A percentile compares a stretch with the other conserved stretches of the same genome.
phyloP scores from a whole-genome alignment of 2,797 vertebrate species.

The Cossypha polioptera region DNA sequence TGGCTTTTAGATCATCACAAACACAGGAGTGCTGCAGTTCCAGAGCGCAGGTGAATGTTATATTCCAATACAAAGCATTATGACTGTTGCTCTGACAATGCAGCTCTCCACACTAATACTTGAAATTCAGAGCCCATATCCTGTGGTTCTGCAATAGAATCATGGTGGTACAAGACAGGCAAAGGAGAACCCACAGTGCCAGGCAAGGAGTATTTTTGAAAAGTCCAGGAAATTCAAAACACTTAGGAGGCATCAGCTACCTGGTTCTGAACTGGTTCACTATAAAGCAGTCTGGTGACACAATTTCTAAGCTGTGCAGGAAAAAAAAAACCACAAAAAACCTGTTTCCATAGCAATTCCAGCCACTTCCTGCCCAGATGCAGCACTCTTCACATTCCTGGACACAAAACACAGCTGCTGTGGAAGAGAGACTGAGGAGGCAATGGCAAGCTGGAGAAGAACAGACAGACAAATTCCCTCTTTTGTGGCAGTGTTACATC shows the following conservation, averaged over 20 bases:
- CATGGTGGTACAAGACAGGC: background rate
- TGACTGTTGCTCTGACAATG: background rate
- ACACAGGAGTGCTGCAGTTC: background rate
- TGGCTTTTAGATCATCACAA: background rate
- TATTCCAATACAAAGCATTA: background rate
- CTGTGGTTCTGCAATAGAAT: background rate
- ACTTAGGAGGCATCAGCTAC: background rate
- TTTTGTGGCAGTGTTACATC: background rate
- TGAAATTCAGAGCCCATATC: background rate
- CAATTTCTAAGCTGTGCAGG: background rate
- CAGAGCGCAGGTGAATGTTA: background rate
- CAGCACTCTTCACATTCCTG: background rate
- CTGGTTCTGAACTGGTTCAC: background rate
- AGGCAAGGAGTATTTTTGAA: background rate
- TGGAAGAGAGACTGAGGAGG: background rate
- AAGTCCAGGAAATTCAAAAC: background rate
- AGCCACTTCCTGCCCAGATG: constrained; percentile 15
- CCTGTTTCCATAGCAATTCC: constrained; percentile 66
- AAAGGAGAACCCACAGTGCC: background rate
- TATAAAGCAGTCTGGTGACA: background rate
- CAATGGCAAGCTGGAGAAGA: background rate
- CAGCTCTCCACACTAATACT: background rate
- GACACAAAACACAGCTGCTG: constrained; percentile 5
- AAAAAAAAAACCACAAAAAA: background rate
- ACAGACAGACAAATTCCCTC: background rate